Percentiles rank a stretch among this genome's conserved stretches.
Conservation (phyloP, 2,888 invertebrate genomes). For the Diadegma fenestrale region DNA sequence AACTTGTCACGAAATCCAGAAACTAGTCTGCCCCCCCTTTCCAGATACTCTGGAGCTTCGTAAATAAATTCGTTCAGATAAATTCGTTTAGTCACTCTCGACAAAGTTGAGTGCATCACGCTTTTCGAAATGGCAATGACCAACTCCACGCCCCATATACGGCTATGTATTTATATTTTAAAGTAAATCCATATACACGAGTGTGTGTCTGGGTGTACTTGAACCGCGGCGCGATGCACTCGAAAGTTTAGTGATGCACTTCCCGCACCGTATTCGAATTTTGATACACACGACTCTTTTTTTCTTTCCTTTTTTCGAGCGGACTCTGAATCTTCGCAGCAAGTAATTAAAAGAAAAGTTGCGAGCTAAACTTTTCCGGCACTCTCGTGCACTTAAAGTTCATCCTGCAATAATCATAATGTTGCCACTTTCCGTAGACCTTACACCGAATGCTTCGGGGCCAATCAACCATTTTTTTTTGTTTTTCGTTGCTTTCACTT, state of each 20-base stretch:
- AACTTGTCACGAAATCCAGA: slow-evolving; percentile 61
- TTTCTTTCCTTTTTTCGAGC: background rate
- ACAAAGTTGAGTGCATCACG: slow-evolving; percentile 47
- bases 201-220: background rate
- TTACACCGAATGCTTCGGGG: background rate
- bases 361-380: background rate
- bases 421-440: slow-evolving; percentile 1
- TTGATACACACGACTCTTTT: slow-evolving; percentile 18
- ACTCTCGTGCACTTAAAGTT: slow-evolving; percentile 10
- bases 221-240: background rate
- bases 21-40: slow-evolving; percentile 45
- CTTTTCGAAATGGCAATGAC: slow-evolving; percentile 45
- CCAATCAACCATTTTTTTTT: background rate
- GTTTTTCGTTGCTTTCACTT: background rate
- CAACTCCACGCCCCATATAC: background rate
- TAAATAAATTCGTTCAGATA: slow-evolving; percentile 60
- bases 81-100: slow-evolving; percentile 58
- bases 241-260: background rate
- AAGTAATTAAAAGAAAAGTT: slow-evolving; percentile 28
- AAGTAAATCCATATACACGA: background rate
- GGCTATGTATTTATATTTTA: background rate
- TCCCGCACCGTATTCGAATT: background rate
- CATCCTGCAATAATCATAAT: background rate
- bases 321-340: background rate
- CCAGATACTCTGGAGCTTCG: slow-evolving; percentile 7